A percentile compares a stretch with the other conserved stretches of the same genome.
phyloP scores from a whole-genome alignment of 2,113 vertebrate species.

The Chiloscyllium plagiosum region DNA sequence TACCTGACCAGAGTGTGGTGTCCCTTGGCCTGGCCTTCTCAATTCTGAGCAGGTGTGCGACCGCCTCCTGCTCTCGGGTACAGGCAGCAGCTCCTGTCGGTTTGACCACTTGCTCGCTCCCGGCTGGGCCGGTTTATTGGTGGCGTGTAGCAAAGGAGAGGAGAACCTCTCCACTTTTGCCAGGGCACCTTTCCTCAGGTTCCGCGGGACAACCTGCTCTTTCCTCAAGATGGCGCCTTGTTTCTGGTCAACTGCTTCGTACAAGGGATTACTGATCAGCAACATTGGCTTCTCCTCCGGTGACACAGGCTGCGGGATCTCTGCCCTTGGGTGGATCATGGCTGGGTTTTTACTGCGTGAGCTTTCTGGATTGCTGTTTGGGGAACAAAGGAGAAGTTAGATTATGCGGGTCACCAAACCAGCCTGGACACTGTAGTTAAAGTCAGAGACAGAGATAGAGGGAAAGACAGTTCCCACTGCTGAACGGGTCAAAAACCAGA shows the following conservation, averaged over 20 bases:
- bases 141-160: conserved; percentile 42
- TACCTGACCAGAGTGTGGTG: conserved; percentile 58
- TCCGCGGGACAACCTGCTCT: conserved; percentile 61
- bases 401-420: background rate
- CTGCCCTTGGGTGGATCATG: background rate
- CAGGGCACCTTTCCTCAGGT: conserved; percentile 57
- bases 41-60: conserved; percentile 75
- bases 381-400: background rate
- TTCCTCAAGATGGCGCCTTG: conserved; percentile 52
- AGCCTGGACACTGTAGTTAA: too few relatives aligned
- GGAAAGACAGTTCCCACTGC: too few relatives aligned
- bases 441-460: too few relatives aligned
- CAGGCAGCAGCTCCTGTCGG: conserved; percentile 47
- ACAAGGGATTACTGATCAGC: conserved; percentile 95
- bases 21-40: conserved; percentile 47
- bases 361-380: background rate
- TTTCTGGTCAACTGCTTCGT: conserved; percentile 63
- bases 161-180: conserved; percentile 47
- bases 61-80: conserved; percentile 66
- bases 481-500: too few relatives aligned
- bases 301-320: background rate
- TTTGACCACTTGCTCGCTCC: conserved; percentile 52
- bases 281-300: conserved; percentile 55
- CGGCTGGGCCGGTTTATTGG: conserved; percentile 55
- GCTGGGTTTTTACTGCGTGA: background rate